Evolutionary conservation across 2,888 invertebrate species (phyloP), one percentile per base, ranked within the genome.

Genomic region (Synergus itoensis): DNA sequence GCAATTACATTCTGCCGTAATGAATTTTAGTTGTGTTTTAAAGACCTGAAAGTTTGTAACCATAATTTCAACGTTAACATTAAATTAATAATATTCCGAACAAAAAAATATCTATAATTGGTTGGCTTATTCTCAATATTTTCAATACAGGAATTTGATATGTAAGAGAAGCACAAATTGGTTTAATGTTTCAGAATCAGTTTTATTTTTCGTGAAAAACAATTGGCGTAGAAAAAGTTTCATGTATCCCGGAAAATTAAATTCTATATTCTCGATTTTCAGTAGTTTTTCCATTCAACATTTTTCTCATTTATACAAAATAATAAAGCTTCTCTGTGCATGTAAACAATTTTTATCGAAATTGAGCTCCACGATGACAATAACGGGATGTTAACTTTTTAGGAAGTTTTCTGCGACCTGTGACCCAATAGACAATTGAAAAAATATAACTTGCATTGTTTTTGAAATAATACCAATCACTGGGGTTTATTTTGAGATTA

Each of bases 201-300:
- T 36, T 36, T 7, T 36, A 36, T 36, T 28, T 64, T 64, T 64
- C 7, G 5, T 28, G 7, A 64, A 36, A 40, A 40, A 7, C 36
- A 40, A n/a, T 36, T 8, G 16, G 28, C 16, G 28, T 28, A 3
- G 36, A 63, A 62, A 21, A 62, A 63, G 40, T n/a, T 64, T 40
- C 64, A 64, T n/a, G 36, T 28, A 64, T 78, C 67, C 14, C 63
- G 48, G 73, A 78, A 78, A 73, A 77, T 69, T 80, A 45, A 78
- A 77, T 80, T 78, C 78, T 69, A 76, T 78, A 65, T 69, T 65
- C 67, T 65, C 41, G 45, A 76, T 78, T 76, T 45, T 7, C 5
- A 3, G n/a, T 14, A 73, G 28, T 28, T 65, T 60, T 73, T n/a
- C 28, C 28, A 14, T 36, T 21, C 16, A 14, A 2, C n/a, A 48